Evolutionary conservation across 2,797 vertebrate species (phyloP), one percentile per base, ranked within the genome.

Genomic region (Pipistrellus nathusii): DNA sequence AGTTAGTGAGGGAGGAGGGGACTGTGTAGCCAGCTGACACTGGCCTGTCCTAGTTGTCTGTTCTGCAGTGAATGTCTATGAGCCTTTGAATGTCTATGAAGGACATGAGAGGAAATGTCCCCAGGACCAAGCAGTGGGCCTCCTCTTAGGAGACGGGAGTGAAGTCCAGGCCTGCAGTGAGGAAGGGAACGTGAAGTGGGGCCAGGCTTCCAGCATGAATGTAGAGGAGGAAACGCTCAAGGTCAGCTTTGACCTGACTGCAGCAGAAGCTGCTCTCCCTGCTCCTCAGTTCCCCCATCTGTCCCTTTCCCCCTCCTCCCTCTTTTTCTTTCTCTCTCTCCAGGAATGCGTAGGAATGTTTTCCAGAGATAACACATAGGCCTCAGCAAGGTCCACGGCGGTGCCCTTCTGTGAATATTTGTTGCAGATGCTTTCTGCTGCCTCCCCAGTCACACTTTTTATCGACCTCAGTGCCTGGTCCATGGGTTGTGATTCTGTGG

Each of bases 391-490:
- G 55, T 30, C 80, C 75, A 51, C 51, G 30, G 8, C 0, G 2
- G 68, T 38, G 80, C 9, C 80, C 32, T 27, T 94, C 75, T 66
- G 21, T 18, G 32, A 69, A 32, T 86, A 84, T 82, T 55, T 62
- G 83, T 41, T 84, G 48, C 55, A 92, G 85, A 81, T 89, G 51
- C 27, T 91, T 87, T 73, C 68, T 85, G 12, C 62, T 71, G 38
- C 86, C 72, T 94, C 66, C 87, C 46, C 38, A 62, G 72, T 95
- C 85, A 95, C 3, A 32, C 92, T 92, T 91, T 82, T 93, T 92
- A 94, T 92, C 0, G 15, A 88, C 35, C 69, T 53, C 32, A 87
- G 21, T 66, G 85, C 59, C 88, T 81, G 80, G 88, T 77, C 68
- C 41, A 64, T 0, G 17, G 69, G 41, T 32, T 95, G 87, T 87